Percentiles rank a stretch among this genome's conserved stretches.
phyloP scores from a whole-genome alignment of 2,797 vertebrate species.

The Pipistrellus kuhlii region DNA sequence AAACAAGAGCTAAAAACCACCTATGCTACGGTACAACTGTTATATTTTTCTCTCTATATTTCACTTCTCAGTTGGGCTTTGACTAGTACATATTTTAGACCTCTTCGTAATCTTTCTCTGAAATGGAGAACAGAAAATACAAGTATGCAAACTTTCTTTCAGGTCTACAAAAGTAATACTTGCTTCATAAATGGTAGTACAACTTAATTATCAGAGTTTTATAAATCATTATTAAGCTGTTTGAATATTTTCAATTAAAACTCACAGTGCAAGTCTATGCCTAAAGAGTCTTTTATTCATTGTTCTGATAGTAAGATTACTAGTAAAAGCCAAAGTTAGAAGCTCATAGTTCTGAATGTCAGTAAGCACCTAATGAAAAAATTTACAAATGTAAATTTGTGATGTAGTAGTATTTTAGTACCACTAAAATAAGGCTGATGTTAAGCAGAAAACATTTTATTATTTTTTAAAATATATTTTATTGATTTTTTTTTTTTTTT shows the following conservation, averaged over 20 bases:
- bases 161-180: conserved; percentile 61
- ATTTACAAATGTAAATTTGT: neutral
- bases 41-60: conserved; percentile 33
- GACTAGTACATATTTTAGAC: conserved; percentile 44
- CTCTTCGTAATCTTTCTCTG: conserved; percentile 56
- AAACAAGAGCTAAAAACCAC: conserved; percentile 58
- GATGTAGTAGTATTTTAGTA: neutral
- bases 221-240: conserved; percentile 43
- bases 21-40: conserved; percentile 24
- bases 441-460: conserved; percentile 30
- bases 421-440: conserved; percentile 8
- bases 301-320: conserved; percentile 44
- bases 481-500: too few relatives aligned
- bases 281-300: conserved; percentile 42
- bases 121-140: conserved; percentile 65
- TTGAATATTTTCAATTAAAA: conserved; percentile 72
- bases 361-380: conserved; percentile 24
- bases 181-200: conserved; percentile 62
- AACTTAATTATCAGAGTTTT: conserved; percentile 57
- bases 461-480: neutral
- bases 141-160: conserved; percentile 64
- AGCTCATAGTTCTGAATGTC: conserved; percentile 13
- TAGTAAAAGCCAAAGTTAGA: conserved; percentile 25
- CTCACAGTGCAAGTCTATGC: neutral
- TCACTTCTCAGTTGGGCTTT: conserved; percentile 59